These are phyloP conservation scores for Pseudobourletiella spinata DNA, from an alignment of 1,140 invertebrate species.

Conservation along the genomic window DNA sequence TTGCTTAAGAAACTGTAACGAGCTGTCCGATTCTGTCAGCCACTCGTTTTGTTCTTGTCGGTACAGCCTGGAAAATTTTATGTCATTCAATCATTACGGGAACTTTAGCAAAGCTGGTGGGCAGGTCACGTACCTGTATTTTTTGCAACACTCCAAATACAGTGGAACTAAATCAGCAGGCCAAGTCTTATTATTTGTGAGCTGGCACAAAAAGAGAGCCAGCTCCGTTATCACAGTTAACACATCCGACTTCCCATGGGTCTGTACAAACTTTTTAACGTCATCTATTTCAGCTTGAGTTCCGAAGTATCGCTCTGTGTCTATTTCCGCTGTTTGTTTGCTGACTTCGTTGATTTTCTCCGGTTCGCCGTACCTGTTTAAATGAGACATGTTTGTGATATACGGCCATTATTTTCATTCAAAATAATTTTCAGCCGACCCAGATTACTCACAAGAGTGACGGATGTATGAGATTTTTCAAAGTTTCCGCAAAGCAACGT, in stretches of 20 bases:
- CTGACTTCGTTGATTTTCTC: background rate
- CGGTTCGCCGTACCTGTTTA: background rate
- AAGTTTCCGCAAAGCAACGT: slow-evolving; percentile 52
- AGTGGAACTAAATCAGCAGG: slow-evolving; percentile 50
- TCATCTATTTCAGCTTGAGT: slow-evolving; percentile 53
- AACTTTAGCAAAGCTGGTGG: background rate
- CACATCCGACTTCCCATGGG: slow-evolving; percentile 46
- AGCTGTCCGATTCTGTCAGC: background rate
- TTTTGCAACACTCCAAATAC: slow-evolving; percentile 51
- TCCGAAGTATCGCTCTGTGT: slow-evolving; percentile 51
- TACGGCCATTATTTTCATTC: too few species aligned
- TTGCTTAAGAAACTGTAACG: background rate
- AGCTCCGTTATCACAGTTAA: slow-evolving; percentile 54
- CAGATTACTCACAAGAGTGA: slow-evolving; percentile 47
- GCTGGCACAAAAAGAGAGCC: slow-evolving; percentile 36
- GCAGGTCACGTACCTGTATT: slow-evolving; percentile 26
- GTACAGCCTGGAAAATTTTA: background rate
- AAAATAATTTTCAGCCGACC: too few species aligned
- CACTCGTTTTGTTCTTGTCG: background rate
- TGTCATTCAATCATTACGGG: background rate
- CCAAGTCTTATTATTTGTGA: slow-evolving; percentile 49
- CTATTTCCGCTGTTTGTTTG: background rate
- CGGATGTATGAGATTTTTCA: slow-evolving; percentile 51
- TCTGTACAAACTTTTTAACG: slow-evolving; percentile 53
- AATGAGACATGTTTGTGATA: too few species aligned